Evolutionary conservation across 2,113 vertebrate species (phyloP), one percentile per base, ranked within the genome.

Genomic region (Eurystomus gularis): DNA sequence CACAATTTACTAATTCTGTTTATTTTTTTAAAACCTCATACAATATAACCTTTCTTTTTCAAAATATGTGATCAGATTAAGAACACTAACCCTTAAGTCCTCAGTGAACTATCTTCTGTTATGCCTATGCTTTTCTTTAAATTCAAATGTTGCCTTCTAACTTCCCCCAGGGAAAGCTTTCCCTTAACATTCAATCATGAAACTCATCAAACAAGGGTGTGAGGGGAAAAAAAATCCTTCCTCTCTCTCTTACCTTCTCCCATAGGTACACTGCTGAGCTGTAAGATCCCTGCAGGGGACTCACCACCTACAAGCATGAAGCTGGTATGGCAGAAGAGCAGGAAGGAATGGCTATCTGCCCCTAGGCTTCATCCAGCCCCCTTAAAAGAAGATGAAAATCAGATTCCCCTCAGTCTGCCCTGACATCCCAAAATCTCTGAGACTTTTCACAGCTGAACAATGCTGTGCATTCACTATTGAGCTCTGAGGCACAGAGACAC

Each of bases 381-480:
- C 33, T 48, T 81, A 58, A 75, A 85, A 68, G 75, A 64, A 81
- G 84, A 79, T 94, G 86, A 61, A 94, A 97, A 82, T 73, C 61
- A 40, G 44, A 80, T 92, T 84, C 91, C 89, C 33, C n/a, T 94
- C 17, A 4, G 49, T 82, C 75, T 66, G 85, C 65, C 65, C 62
- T 9, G 87, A 91, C 93, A 93, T 88, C 93, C 90, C 95, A 33
- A 66, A 69, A 52, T 76, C 48, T 21, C 80, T 0, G 20, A 84
- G 90, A 82, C 79, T 86, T 71, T 90, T 93, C 86, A 51, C 2
- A 10, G 81, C 46, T 1, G 28, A 96, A 96, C 91, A 97, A 97
- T 82, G 81, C 66, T 23, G 49, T 4, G 29, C 82, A 95, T 97
- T 94, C 94, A 93, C 62, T 62, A 69, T 75, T 87, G 95, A 95